Conservation (phyloP, 2,797 vertebrate species). For the Melanogrammus aeglefinus region DNA sequence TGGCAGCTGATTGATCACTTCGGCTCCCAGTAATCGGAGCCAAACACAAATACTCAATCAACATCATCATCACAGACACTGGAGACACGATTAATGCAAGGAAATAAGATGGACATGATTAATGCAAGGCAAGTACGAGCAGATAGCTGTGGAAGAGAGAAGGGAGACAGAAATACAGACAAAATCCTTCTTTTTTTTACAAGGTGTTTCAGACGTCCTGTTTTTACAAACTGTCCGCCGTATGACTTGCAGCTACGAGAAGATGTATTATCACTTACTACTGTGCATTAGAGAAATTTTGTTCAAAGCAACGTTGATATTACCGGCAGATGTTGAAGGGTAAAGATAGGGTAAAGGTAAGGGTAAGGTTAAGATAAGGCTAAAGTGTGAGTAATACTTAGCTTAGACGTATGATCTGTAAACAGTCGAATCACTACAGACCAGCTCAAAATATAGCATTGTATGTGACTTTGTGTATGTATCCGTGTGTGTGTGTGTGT, state of each 20-base stretch:
- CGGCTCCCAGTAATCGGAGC: slow-evolving; percentile 20
- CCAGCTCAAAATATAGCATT: slow-evolving; percentile 12
- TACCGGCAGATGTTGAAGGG: neutral
- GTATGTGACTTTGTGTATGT: neutral
- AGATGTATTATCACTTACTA: no score
- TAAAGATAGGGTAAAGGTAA: neutral
- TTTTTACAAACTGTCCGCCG: no score
- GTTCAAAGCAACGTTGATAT: slow-evolving; percentile 30
- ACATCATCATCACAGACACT: slow-evolving; percentile 62
- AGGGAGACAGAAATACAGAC: slow-evolving; percentile 13
- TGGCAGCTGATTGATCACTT: neutral
- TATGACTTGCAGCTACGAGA: no score
- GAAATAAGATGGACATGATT: slow-evolving; percentile 22
- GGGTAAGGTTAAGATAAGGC: neutral
- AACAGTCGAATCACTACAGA: neutral
- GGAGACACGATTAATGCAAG: slow-evolving; percentile 32
- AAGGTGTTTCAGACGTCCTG: no score
- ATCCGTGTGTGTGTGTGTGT: slow-evolving; percentile 2
- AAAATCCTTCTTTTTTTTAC: neutral
- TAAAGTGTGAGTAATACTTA: neutral
- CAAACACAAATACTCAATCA: slow-evolving; percentile 56
- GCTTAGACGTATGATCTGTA: neutral
- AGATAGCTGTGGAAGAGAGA: slow-evolving; percentile 39
- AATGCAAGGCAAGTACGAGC: slow-evolving; percentile 34
- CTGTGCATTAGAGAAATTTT: no score